phyloP scores from a whole-genome alignment of 2,797 vertebrate genomes.

The Sphenodon punctatus region DNA sequence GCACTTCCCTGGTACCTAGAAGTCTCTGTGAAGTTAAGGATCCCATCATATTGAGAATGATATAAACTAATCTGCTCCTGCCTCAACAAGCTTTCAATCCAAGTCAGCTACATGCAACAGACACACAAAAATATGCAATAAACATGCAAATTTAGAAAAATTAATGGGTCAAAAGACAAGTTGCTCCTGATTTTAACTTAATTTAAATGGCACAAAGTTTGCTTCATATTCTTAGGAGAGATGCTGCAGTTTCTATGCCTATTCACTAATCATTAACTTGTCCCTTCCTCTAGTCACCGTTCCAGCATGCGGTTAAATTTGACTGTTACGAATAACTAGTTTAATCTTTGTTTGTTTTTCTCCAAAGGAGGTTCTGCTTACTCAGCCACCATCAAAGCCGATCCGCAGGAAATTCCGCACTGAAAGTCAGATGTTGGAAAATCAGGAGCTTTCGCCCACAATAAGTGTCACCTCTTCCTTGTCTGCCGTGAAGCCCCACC shows the following conservation, averaged over 20 bases:
- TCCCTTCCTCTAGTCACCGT: background rate
- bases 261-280: background rate
- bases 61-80: no score
- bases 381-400: constrained; percentile 89
- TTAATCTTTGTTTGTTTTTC: background rate
- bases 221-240: constrained; percentile 17
- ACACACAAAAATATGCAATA: background rate
- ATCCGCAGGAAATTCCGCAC: constrained; percentile 87
- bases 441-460: constrained; percentile 70
- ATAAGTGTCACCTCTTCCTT: constrained; percentile 65
- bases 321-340: background rate
- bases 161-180: constrained; percentile 25
- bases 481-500: constrained; percentile 75
- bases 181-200: constrained; percentile 12
- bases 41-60: background rate
- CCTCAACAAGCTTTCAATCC: no score
- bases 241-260: constrained; percentile 32
- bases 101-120: no score
- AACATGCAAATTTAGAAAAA: background rate
- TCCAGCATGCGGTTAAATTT: background rate
- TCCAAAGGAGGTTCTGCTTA: constrained; percentile 78
- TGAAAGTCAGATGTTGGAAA: constrained; percentile 81
- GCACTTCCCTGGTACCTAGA: background rate
- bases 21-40: background rate
- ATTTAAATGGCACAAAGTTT: constrained; percentile 4